A percentile compares a stretch with the other conserved stretches of the same genome.
Conservation (phyloP, 2,113 vertebrate genomes). For the Rattus norvegicus region DNA sequence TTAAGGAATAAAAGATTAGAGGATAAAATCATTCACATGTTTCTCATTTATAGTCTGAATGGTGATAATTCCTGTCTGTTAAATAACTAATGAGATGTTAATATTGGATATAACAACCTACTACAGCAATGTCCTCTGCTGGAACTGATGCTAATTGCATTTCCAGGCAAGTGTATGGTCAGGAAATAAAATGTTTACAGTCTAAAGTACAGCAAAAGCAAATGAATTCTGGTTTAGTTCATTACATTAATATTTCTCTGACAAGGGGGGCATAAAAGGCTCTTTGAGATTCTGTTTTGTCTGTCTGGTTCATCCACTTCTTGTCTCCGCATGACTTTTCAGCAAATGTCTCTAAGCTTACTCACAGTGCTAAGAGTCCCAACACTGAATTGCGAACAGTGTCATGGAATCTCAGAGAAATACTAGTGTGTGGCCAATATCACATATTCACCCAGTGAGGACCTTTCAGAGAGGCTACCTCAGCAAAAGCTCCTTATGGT, state of each 20-base stretch:
- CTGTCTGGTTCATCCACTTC: not conserved
- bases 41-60: slow-evolving; percentile 41
- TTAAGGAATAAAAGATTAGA: slow-evolving; percentile 23
- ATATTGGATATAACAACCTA: not conserved
- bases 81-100: not conserved
- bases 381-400: not conserved
- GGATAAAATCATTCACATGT: not conserved
- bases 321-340: not conserved
- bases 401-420: not conserved
- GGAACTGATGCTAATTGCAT: not conserved
- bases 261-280: not conserved
- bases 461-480: not conserved
- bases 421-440: not conserved
- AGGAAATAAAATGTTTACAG: slow-evolving; percentile 48
- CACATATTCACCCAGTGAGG: not conserved
- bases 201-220: not conserved
- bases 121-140: slow-evolving; percentile 1
- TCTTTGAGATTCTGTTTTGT: not conserved
- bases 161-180: not conserved
- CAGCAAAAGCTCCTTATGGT: not conserved
- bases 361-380: not conserved
- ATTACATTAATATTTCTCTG: not conserved
- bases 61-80: not conserved
- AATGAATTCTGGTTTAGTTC: not conserved
- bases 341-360: not conserved